These are phyloP conservation scores for Oreonectes daqikongensis DNA, from an alignment of 2,797 vertebrate species.

Conservation along the genomic window DNA sequence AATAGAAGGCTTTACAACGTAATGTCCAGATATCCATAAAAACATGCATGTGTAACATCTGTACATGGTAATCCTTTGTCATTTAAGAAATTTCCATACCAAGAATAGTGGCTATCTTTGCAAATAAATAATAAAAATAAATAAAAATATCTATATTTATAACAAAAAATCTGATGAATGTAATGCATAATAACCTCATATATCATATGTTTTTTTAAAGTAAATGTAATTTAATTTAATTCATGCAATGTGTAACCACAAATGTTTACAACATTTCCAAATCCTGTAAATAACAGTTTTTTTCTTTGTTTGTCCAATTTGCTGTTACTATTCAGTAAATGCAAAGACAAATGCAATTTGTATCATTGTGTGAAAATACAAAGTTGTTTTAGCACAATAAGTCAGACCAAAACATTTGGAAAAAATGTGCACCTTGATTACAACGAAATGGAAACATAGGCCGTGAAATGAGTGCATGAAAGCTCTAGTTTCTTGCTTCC, in stretches of 20 bases:
- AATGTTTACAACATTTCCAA: not conserved
- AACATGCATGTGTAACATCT: not conserved
- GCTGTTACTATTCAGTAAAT: not conserved
- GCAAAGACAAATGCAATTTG: not conserved
- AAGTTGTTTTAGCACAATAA: conserved; percentile 4
- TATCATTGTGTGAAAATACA: not conserved
- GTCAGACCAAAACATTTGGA: not conserved
- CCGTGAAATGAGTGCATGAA: conserved; percentile 31
- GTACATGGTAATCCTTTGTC: too few species aligned
- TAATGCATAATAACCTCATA: too few species aligned
- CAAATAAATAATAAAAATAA: too few species aligned
- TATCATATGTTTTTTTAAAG: too few species aligned
- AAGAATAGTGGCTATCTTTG: too few species aligned
- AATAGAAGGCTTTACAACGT: not conserved
- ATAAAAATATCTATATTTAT: too few species aligned
- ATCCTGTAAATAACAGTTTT: not conserved
- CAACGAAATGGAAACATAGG: conserved; percentile 8
- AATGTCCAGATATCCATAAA: not conserved
- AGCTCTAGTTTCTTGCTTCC: conserved; percentile 67
- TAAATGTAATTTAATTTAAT: not conserved
- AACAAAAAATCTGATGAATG: too few species aligned
- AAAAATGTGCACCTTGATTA: not conserved
- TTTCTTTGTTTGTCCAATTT: not conserved
- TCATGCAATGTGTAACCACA: not conserved
- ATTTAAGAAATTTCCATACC: too few species aligned